A percentile compares a stretch with the other conserved stretches of the same genome.
These are phyloP conservation scores for Ormyrus pomaceus DNA, from an alignment of 2,888 invertebrate species.

Conservation along the genomic window DNA sequence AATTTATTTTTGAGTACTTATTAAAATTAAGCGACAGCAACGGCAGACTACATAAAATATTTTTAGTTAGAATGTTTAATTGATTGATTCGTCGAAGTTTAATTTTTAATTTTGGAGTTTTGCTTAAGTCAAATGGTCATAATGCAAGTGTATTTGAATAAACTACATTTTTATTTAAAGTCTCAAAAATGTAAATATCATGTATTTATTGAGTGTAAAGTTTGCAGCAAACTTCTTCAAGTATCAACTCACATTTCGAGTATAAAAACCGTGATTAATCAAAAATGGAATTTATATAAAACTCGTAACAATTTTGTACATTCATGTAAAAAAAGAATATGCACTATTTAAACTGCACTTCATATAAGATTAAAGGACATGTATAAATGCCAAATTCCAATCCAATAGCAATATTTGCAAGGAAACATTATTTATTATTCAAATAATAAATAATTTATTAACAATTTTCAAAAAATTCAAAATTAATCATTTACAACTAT, in stretches of 20 bases:
- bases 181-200: constrained; percentile 38
- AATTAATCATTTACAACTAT: background rate
- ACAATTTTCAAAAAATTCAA: constrained; percentile 2
- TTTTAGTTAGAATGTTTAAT: constrained; percentile 38
- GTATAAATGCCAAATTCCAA: background rate
- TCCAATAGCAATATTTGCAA: background rate
- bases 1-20: constrained; percentile 47
- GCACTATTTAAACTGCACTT: constrained; percentile 27
- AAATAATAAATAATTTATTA: constrained; percentile 8
- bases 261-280: background rate
- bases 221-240: constrained; percentile 10
- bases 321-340: constrained; percentile 42
- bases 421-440: background rate
- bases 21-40: constrained; percentile 7
- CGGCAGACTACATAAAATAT: constrained; percentile 16
- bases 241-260: background rate
- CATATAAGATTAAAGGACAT: background rate
- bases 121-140: constrained; percentile 53
- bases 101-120: constrained; percentile 40
- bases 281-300: constrained; percentile 33
- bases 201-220: constrained; percentile 35
- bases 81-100: constrained; percentile 24
- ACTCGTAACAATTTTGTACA: constrained; percentile 46
- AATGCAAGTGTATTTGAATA: constrained; percentile 42
- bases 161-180: constrained; percentile 15